These are phyloP conservation scores for Manis javanica DNA, from an alignment of 2,797 vertebrate species.

Conservation along the genomic window DNA sequence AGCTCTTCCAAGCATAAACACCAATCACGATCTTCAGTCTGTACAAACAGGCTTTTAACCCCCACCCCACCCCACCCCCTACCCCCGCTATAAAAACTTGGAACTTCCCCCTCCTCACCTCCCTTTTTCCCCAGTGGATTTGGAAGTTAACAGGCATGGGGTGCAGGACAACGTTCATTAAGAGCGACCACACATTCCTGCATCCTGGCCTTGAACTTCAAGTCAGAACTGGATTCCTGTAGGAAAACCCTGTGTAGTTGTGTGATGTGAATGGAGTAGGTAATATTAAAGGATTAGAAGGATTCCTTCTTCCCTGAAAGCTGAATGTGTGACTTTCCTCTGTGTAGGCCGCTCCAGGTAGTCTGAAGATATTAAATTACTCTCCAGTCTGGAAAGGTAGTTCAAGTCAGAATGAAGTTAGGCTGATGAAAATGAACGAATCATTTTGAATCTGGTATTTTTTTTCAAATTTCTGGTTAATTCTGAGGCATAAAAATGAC, in stretches of 20 bases:
- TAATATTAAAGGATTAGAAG: background rate
- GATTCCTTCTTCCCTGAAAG: background rate
- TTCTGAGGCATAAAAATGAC: background rate
- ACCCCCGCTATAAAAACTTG: background rate
- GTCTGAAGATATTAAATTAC: background rate
- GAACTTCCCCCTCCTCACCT: background rate
- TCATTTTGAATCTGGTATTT: background rate
- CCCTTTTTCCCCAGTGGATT: background rate
- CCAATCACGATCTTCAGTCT: background rate
- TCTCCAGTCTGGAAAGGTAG: background rate
- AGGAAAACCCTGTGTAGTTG: background rate
- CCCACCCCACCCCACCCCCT: too few species aligned
- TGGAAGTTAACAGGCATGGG: background rate
- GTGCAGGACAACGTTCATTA: background rate
- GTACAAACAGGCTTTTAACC: background rate
- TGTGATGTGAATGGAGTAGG: background rate
- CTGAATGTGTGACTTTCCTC: background rate
- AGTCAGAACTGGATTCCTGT: background rate
- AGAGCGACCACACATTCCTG: background rate
- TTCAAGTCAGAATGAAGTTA: conserved; percentile 24
- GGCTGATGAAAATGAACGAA: background rate
- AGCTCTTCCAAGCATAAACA: background rate
- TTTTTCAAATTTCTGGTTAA: conserved; percentile 6
- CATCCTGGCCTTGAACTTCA: background rate
- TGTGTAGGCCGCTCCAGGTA: background rate